A percentile compares a stretch with the other conserved stretches of the same genome.
Conservation (phyloP, 1,140 invertebrate species). For the Phocides pigmalion region DNA sequence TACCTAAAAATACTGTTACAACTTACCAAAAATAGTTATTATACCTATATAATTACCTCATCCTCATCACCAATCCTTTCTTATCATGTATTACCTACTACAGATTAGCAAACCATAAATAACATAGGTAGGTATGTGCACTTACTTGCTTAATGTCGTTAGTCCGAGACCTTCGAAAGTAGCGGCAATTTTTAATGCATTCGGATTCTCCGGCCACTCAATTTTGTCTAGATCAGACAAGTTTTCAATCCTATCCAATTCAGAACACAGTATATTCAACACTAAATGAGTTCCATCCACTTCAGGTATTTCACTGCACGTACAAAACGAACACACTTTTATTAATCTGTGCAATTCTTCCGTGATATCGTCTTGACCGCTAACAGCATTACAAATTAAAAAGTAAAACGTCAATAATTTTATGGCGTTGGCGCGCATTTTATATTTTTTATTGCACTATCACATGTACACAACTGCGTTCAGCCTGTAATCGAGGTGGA, state of each 20-base stretch:
- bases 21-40: too few relatives aligned
- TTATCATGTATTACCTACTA: slow-evolving; percentile 8
- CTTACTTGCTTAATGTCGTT: slow-evolving; percentile 74
- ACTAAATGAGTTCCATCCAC: slow-evolving; percentile 69
- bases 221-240: slow-evolving; percentile 74
- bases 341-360: slow-evolving; percentile 56
- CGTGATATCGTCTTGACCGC: slow-evolving; percentile 46
- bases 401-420: slow-evolving; percentile 63
- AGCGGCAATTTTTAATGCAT: slow-evolving; percentile 72
- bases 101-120: slow-evolving; percentile 21
- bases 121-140: slow-evolving; percentile 28
- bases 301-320: slow-evolving; percentile 76
- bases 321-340: slow-evolving; percentile 70
- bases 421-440: slow-evolving; percentile 68
- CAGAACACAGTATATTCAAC: slow-evolving; percentile 74
- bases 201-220: slow-evolving; percentile 71
- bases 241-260: slow-evolving; percentile 64
- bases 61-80: slow-evolving; percentile 7
- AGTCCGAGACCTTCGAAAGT: slow-evolving; percentile 71
- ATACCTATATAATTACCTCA: slow-evolving; percentile 9
- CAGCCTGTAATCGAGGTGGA: slow-evolving; percentile 62
- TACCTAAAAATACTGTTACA: too few relatives aligned
- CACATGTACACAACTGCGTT: slow-evolving; percentile 53
- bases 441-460: slow-evolving; percentile 45
- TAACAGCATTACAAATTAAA: slow-evolving; percentile 55